These are phyloP conservation scores for Aldrovandia affinis DNA, from an alignment of 2,797 vertebrate species.

Conservation along the genomic window DNA sequence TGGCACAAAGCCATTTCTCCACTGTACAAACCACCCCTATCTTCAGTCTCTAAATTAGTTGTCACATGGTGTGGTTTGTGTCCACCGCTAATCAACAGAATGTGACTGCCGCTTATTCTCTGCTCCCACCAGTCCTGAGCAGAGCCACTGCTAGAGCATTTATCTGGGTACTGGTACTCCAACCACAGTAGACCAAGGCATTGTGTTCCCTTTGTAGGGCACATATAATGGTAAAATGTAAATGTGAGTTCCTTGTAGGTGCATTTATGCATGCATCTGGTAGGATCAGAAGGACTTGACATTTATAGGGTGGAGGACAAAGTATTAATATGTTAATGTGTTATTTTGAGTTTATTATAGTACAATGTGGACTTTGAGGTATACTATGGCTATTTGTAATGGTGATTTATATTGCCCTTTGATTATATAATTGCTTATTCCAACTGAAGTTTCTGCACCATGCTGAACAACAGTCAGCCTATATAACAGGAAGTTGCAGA, in stretches of 20 bases:
- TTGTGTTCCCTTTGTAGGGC: not conserved
- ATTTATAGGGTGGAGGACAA: conserved; percentile 1
- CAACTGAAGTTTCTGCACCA: too few species aligned
- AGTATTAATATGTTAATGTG: conserved; percentile 21
- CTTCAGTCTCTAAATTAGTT: not conserved
- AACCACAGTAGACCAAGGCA: not conserved
- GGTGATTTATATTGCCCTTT: not conserved
- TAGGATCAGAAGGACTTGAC: conserved; percentile 1
- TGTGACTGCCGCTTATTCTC: not conserved
- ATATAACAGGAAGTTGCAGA: too few species aligned
- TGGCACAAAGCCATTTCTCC: not conserved
- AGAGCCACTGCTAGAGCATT: not conserved
- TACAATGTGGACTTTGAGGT: not conserved
- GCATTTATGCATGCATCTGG: conserved; percentile 15
- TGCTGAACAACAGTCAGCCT: too few species aligned
- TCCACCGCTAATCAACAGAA: not conserved
- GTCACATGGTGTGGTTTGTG: not conserved
- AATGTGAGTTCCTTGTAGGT: conserved; percentile 8
- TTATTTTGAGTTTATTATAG: conserved; percentile 11
- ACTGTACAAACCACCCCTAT: not conserved
- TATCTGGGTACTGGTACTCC: not conserved
- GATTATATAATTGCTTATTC: not conserved
- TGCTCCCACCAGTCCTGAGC: not conserved
- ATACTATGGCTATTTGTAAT: conserved; percentile 6
- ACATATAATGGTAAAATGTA: not conserved